Percentiles rank a stretch among this genome's conserved stretches.
Conservation (phyloP, 2,888 invertebrate species). For the Agrotis clavis region DNA sequence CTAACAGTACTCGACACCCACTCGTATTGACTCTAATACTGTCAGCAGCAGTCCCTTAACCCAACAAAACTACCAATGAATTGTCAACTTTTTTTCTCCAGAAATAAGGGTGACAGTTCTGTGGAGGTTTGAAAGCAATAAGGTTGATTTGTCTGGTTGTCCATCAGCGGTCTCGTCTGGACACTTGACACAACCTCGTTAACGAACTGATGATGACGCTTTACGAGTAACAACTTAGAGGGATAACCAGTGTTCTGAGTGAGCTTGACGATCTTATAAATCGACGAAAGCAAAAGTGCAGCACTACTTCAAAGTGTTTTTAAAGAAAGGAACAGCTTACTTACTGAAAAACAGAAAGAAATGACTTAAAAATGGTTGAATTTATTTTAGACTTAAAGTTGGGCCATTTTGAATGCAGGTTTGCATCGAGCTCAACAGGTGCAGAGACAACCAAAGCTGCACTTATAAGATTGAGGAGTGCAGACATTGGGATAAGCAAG, state of each 20-base stretch:
- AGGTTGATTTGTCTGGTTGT: constrained; percentile 56
- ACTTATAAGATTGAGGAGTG: background rate
- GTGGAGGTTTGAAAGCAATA: constrained; percentile 28
- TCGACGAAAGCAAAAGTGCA: constrained; percentile 34
- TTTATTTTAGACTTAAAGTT: background rate
- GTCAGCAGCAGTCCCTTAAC: constrained; percentile 52
- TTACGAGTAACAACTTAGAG: constrained; percentile 68
- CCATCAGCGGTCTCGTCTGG: constrained; percentile 64
- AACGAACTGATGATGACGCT: constrained; percentile 80
- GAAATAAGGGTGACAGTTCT: constrained; percentile 53
- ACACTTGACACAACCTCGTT: constrained; percentile 80
- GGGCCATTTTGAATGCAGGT: constrained; percentile 15
- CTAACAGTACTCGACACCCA: constrained; percentile 83
- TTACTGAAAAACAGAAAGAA: background rate
- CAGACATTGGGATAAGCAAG: background rate
- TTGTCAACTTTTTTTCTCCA: constrained; percentile 35
- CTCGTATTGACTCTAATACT: constrained; percentile 68
- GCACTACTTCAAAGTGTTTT: background rate
- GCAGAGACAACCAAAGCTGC: constrained; percentile 1
- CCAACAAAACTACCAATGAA: constrained; percentile 12
- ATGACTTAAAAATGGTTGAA: background rate
- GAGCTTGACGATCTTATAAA: constrained; percentile 21
- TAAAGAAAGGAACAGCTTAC: background rate
- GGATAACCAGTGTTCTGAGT: constrained; percentile 64
- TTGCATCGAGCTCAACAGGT: constrained; percentile 16